Base-by-base conservation (phyloP, 2,797 vertebrate species). In the Vultur gryphus region DNA sequence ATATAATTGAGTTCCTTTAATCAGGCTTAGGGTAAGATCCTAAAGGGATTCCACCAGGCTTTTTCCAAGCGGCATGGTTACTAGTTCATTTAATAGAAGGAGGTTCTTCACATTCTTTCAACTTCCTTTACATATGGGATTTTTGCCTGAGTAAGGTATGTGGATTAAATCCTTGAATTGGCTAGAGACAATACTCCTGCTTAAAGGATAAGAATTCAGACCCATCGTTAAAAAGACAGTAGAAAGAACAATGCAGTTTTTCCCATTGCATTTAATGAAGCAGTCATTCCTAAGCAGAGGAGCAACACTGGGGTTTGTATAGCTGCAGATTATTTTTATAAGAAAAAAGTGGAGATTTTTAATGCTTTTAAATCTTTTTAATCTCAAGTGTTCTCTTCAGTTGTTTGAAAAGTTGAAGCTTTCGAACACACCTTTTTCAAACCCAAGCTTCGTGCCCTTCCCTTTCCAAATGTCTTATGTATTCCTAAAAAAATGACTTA, bases 1-100 rank as follows among this genome's bases (percentile, higher is more conserved):
- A 82, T 77, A 73, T 87, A 94, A 93, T 87, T 89, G 84, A 80
- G 44, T 96, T 89, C 71, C 44, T 92, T 94, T 90, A 77, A 86
- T 93, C 80, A 92, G 64, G 31, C 57, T 80, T 71, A 77, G 75
- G 49, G 17, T 52, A 71, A 75, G 24, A 44, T 80, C 71, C 77
- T 90, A 39, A 89, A 95, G 80, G 83, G 64, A 90, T 94, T 94
- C 55, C 24, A 67, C 55, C 14, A 73, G 39, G 19, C 41, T 84
- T 84, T 92, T 92, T 70, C 31, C n/a, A 84, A 73, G 44, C 44
- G 84, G 37, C 31, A 12, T 1, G 1, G 35, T 73, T 90, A 51
- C 59, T 64, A 59, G 70, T 66, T 94, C 62, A 21, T 84, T 80
- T 89, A 69, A 64, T 39, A 77, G 70, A 57, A 77, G 21, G 51